These are phyloP conservation scores for Atopsyche davidsoni DNA, from an alignment of 1,140 invertebrate species.

Conservation along the genomic window DNA sequence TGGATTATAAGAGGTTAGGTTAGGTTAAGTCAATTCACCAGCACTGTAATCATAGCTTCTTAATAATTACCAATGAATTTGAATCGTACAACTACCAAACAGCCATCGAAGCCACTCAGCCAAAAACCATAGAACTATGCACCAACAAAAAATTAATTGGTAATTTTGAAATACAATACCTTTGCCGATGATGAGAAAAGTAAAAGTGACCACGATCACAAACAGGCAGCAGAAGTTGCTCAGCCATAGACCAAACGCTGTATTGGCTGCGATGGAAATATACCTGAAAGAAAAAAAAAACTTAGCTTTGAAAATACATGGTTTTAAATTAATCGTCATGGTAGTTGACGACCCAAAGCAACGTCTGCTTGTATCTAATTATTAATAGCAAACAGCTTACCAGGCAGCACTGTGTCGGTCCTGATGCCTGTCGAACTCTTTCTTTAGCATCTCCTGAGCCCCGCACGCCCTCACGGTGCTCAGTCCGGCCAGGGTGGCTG, in stretches of 20 bases:
- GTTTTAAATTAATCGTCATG: not conserved
- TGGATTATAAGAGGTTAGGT: too few relatives aligned
- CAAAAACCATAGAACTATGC: too few relatives aligned
- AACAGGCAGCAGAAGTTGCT: constrained; percentile 67
- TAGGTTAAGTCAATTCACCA: too few relatives aligned
- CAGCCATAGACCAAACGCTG: constrained; percentile 75
- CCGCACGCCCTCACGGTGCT: constrained; percentile 71
- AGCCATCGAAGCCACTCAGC: too few relatives aligned
- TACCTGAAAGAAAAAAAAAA: constrained; percentile 48
- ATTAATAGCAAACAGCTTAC: constrained; percentile 28
- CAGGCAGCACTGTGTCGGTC: constrained; percentile 54
- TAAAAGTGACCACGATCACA: constrained; percentile 62
- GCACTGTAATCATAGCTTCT: too few relatives aligned
- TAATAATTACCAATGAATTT: too few relatives aligned
- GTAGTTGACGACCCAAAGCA: not conserved
- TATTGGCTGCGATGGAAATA: constrained; percentile 63
- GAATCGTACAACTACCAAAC: too few relatives aligned
- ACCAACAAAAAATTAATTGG: too few relatives aligned
- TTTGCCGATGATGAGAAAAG: constrained; percentile 59
- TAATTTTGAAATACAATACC: too few relatives aligned
- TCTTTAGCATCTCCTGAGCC: constrained; percentile 62
- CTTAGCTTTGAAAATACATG: not conserved
- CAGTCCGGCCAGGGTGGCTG: constrained; percentile 69
- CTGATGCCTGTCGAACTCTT: constrained; percentile 67
- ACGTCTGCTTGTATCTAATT: too few relatives aligned